Evolutionary conservation across 2,113 vertebrate species (phyloP).

Genomic region (Helogale parvula): DNA sequence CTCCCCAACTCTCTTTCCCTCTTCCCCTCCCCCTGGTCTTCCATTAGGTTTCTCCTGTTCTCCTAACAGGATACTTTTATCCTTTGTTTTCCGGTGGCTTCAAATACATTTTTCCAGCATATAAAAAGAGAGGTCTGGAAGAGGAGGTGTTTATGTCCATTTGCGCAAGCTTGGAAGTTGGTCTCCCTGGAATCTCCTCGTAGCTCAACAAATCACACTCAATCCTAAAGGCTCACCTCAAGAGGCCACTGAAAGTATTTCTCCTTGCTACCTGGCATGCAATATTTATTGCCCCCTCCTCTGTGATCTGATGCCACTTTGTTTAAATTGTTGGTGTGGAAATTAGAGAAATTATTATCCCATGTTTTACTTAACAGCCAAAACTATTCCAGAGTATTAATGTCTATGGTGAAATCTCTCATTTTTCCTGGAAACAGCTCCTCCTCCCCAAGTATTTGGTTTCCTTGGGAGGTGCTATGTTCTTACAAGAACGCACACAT

Average conservation of each 20-base stretch:
- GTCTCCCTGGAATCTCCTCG: constrained; percentile 32
- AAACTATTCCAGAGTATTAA: constrained; percentile 13
- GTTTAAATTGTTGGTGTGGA: constrained; percentile 12
- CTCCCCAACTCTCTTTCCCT: too few species aligned
- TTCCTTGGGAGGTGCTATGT: not conserved
- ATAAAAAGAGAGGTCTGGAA: not conserved
- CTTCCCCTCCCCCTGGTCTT: too few species aligned
- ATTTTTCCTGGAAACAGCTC: not conserved
- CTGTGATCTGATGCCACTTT: not conserved
- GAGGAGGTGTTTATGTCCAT: not conserved
- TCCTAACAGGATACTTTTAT: constrained; percentile 20
- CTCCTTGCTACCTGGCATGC: not conserved
- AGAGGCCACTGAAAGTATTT: constrained; percentile 21
- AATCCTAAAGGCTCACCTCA: constrained; percentile 43
- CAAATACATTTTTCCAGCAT: not conserved
- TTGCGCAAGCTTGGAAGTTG: constrained; percentile 26
- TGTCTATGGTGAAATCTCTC: not conserved
- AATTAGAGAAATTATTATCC: not conserved
- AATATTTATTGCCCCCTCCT: not conserved
- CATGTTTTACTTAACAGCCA: constrained; percentile 3
- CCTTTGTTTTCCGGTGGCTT: constrained; percentile 52
- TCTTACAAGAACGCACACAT: not conserved
- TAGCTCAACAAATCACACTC: constrained; percentile 38
- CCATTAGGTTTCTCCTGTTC: too few species aligned
- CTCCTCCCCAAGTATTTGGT: not conserved